A percentile compares a stretch with the other conserved stretches of the same genome.
Evolutionary conservation across 1,140 invertebrate genomes (phyloP).

Genomic region (Eumaeus atala): DNA sequence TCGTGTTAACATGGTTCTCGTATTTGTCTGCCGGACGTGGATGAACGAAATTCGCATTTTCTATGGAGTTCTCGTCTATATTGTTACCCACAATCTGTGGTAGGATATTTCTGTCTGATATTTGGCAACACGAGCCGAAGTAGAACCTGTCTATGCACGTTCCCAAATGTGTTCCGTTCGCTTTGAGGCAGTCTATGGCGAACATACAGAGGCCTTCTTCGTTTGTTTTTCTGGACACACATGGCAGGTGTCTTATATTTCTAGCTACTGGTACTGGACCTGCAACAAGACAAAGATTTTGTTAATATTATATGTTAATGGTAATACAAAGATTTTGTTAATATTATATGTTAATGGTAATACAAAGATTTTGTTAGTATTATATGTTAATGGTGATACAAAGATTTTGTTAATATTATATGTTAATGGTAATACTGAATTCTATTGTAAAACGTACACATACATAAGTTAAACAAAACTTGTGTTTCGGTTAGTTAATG

Average conservation of each 20-base stretch:
- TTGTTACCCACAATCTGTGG: slow-evolving; percentile 61
- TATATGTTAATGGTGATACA: too few relatives aligned
- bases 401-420: slow-evolving; percentile 16
- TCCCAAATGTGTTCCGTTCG: slow-evolving; percentile 91
- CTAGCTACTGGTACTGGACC: slow-evolving; percentile 77
- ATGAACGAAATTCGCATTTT: slow-evolving; percentile 63
- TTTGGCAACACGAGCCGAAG: slow-evolving; percentile 92
- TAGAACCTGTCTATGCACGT: slow-evolving; percentile 95
- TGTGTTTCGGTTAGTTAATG: too few relatives aligned
- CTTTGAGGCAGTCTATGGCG: slow-evolving; percentile 92
- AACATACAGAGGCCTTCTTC: slow-evolving; percentile 94
- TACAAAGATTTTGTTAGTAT: slow-evolving; percentile 19
- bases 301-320: slow-evolving; percentile 1
- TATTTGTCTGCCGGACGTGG: slow-evolving; percentile 55
- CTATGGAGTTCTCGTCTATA: slow-evolving; percentile 69
- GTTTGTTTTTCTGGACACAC: slow-evolving; percentile 84
- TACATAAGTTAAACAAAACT: too few relatives aligned
- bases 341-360: too few relatives aligned
- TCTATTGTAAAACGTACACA: too few relatives aligned
- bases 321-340: too few relatives aligned
- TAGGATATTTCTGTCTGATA: slow-evolving; percentile 69
- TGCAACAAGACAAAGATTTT: slow-evolving; percentile 44
- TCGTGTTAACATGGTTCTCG: slow-evolving; percentile 34
- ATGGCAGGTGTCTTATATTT: slow-evolving; percentile 90
- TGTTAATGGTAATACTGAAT: too few relatives aligned